Conservation (phyloP, 1,140 invertebrate genomes). For the Homarus americanus region DNA sequence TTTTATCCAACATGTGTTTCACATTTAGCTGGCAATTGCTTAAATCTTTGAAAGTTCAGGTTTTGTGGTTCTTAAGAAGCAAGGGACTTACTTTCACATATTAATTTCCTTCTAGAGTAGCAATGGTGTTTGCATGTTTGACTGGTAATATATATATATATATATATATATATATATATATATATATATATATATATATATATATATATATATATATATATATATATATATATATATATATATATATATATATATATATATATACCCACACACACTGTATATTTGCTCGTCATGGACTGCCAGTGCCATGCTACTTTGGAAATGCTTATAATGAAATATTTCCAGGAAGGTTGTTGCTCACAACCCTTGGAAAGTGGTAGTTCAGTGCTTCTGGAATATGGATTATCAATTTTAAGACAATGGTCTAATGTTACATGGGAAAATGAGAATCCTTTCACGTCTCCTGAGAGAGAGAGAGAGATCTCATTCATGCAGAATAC, state of each 20-base stretch:
- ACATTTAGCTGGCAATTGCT: slow-evolving; percentile 16
- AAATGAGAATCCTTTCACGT: neutral
- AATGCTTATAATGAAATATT: slow-evolving; percentile 19
- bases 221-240: too few species aligned
- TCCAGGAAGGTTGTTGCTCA: slow-evolving; percentile 22
- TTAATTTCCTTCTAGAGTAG: slow-evolving; percentile 17
- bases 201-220: too few species aligned
- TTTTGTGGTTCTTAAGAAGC: slow-evolving; percentile 15
- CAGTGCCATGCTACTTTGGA: slow-evolving; percentile 32
- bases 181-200: too few species aligned
- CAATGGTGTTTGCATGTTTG: slow-evolving; percentile 30
- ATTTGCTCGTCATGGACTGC: slow-evolving; percentile 28
- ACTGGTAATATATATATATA: slow-evolving; percentile 30
- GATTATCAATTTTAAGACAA: slow-evolving; percentile 18
- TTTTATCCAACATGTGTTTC: slow-evolving; percentile 8
- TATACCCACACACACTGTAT: too few species aligned
- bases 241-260: too few species aligned
- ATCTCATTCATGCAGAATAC: neutral
- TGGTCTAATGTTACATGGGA: slow-evolving; percentile 5
- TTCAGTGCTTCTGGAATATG: slow-evolving; percentile 16
- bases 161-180: too few species aligned
- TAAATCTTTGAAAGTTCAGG: slow-evolving; percentile 23
- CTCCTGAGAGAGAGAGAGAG: neutral
- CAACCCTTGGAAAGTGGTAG: slow-evolving; percentile 30
- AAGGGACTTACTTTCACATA: slow-evolving; percentile 22